Evolutionary conservation across 2,113 vertebrate genomes (phyloP).

Genomic region (Pterocles orientalis): DNA sequence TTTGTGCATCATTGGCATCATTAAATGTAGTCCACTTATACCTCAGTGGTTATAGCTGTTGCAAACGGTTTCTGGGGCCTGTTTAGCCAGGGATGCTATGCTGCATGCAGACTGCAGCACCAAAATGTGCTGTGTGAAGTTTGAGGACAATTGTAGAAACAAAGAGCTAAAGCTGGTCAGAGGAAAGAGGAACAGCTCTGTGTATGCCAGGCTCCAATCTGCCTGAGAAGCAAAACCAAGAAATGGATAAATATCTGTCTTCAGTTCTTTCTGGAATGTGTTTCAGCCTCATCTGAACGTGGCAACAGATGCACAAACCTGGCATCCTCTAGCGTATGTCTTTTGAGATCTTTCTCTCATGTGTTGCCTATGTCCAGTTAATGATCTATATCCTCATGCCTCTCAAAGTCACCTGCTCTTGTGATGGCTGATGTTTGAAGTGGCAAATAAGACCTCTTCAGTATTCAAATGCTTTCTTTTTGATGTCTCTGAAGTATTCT

Average conservation of each 20-base stretch:
- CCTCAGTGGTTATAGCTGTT: not conserved
- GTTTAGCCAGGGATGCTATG: not conserved
- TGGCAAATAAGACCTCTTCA: not conserved
- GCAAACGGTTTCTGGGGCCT: not conserved
- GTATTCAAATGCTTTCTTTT: not conserved
- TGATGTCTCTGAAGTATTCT: not conserved
- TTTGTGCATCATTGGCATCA: not conserved
- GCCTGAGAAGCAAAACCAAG: not conserved
- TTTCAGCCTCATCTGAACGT: not conserved
- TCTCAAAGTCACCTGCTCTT: not conserved
- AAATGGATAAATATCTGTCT: not conserved
- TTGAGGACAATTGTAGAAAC: not conserved
- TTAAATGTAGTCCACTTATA: not conserved
- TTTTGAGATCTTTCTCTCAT: not conserved
- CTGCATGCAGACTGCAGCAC: too few relatives aligned
- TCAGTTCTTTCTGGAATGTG: not conserved
- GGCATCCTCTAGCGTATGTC: not conserved
- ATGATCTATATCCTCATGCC: not conserved
- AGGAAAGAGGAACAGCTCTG: not conserved
- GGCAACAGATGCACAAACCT: not conserved
- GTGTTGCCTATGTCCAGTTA: not conserved
- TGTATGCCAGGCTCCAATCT: not conserved
- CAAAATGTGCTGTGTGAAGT: not conserved
- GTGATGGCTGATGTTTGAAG: not conserved
- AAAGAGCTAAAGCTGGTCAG: not conserved